phyloP scores from a whole-genome alignment of 2,888 invertebrate genomes.

The Volucella inflata region DNA sequence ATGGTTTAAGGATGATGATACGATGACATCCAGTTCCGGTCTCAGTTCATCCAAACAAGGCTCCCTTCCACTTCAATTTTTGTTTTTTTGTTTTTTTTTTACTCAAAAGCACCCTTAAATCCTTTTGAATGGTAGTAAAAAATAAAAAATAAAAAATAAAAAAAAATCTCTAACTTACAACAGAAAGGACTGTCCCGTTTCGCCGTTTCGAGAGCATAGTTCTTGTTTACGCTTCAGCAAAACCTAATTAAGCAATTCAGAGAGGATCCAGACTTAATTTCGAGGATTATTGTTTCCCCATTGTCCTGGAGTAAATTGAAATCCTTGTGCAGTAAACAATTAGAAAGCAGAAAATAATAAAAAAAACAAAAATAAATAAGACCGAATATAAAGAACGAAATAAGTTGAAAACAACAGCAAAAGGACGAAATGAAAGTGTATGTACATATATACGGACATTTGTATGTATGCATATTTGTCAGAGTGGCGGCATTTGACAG shows the following conservation, averaged over 20 bases:
- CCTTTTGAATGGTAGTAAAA: conserved; percentile 29
- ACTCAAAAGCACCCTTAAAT: conserved; percentile 2
- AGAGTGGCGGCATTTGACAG: conserved; percentile 63
- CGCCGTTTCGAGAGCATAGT: conserved; percentile 40
- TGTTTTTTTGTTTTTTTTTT: neutral
- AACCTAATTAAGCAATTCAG: conserved; percentile 73
- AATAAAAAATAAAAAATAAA: neutral
- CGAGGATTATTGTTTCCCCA: conserved; percentile 71
- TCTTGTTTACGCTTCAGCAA: conserved; percentile 69
- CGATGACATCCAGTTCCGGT: neutral
- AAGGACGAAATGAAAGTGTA: conserved; percentile 61
- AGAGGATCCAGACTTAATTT: conserved; percentile 72
- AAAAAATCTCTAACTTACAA: conserved; percentile 30
- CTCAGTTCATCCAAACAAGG: conserved; percentile 36
- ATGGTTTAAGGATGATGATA: too few species aligned
- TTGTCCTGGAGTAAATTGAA: conserved; percentile 72
- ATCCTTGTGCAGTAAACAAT: conserved; percentile 74
- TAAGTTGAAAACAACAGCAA: conserved; percentile 42
- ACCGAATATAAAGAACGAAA: conserved; percentile 21
- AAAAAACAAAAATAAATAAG: conserved; percentile 29
- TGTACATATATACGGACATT: too few species aligned
- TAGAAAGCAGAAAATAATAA: conserved; percentile 58
- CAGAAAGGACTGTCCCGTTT: conserved; percentile 55
- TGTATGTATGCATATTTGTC: too few species aligned
- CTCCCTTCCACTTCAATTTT: neutral